These are phyloP conservation scores for Willowsia nigromaculata DNA, from an alignment of 2,888 invertebrate genomes.

Conservation along the genomic window DNA sequence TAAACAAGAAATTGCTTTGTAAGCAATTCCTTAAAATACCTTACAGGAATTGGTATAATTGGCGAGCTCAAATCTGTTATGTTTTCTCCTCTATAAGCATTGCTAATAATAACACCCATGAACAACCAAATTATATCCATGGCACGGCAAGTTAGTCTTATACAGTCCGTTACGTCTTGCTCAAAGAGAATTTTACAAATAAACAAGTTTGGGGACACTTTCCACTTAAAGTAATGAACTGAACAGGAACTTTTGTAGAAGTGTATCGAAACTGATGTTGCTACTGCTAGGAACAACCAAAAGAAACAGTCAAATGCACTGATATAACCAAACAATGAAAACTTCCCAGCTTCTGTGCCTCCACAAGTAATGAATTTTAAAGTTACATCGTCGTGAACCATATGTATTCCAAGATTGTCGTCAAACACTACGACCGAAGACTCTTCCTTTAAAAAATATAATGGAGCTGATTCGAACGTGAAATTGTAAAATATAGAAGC, in stretches of 20 bases:
- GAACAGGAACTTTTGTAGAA: background rate
- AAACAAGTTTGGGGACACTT: background rate
- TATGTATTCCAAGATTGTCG: no score
- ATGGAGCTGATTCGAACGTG: no score
- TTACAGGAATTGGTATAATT: background rate
- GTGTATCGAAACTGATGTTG: background rate
- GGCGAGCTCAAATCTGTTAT: background rate
- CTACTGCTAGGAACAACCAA: background rate
- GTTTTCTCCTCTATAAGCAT: background rate
- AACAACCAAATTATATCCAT: background rate
- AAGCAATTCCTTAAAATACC: background rate
- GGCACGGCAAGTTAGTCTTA: no score
- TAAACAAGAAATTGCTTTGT: background rate
- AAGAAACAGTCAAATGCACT: background rate
- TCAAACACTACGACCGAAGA: no score
- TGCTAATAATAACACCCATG: background rate
- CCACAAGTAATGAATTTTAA: background rate
- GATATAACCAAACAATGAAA: background rate
- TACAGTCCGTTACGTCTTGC: background rate
- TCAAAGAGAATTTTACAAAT: background rate
- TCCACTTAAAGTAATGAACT: background rate
- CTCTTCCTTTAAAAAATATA: no score
- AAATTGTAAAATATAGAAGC: no score
- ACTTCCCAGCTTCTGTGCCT: background rate
- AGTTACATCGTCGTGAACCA: no score